Percentiles rank a stretch among this genome's conserved stretches.
Conservation (phyloP, 1,140 invertebrate genomes). For the Palaemon carinicauda region DNA sequence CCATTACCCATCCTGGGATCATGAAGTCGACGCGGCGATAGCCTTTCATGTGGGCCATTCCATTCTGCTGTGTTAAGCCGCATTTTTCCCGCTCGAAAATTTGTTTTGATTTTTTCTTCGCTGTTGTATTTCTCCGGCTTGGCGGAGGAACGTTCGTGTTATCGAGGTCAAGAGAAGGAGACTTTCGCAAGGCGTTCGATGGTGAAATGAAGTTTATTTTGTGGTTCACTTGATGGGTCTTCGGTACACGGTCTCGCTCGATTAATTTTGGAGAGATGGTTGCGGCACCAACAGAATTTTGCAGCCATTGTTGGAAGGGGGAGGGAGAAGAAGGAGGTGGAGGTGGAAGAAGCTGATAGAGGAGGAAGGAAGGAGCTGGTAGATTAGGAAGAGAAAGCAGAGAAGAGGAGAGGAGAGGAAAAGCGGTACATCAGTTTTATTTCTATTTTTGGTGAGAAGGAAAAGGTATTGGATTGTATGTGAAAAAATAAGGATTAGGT, state of each 20-base stretch:
- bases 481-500: no score
- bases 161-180: neutral
- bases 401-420: neutral
- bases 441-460: neutral
- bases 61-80: no score
- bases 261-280: constrained; percentile 10
- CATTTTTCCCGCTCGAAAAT: no score
- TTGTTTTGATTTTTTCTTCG: neutral
- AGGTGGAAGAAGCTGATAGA: neutral
- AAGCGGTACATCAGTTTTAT: neutral
- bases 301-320: neutral
- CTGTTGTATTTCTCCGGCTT: neutral
- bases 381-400: neutral
- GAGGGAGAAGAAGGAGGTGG: neutral
- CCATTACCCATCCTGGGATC: no score
- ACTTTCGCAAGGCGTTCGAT: neutral
- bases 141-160: neutral
- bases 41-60: no score
- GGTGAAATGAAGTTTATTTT: constrained; percentile 33
- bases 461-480: no score
- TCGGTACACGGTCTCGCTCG: constrained; percentile 5
- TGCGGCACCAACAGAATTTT: neutral
- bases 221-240: constrained; percentile 13
- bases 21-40: no score
- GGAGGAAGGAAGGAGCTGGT: neutral